Conservation (phyloP, 2,113 vertebrate species). For the Marcusenius ussheri region DNA sequence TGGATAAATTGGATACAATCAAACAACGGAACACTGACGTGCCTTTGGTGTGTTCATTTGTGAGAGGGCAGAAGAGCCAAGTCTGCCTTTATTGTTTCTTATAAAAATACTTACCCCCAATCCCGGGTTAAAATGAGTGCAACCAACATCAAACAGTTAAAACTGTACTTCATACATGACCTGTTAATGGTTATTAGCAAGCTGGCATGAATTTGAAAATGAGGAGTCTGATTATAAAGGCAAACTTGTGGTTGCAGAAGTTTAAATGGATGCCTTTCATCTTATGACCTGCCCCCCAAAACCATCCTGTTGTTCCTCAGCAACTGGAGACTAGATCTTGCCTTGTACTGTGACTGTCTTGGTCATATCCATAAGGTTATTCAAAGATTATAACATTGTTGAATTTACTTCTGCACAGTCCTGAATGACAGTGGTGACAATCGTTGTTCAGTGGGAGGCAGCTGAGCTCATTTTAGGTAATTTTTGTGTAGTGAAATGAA, state of each 20-base stretch:
- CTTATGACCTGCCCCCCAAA: neutral
- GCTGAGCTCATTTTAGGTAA: neutral
- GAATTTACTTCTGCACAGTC: neutral
- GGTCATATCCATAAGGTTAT: neutral
- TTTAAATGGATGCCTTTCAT: neutral
- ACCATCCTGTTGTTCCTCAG: neutral
- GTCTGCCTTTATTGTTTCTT: neutral
- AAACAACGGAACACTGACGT: neutral
- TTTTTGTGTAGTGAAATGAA: neutral
- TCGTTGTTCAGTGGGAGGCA: neutral
- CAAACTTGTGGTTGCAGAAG: neutral
- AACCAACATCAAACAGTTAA: neutral
- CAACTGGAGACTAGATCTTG: neutral
- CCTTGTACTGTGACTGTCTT: neutral
- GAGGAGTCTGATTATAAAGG: neutral
- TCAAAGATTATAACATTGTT: neutral
- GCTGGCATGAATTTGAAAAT: neutral
- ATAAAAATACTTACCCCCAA: neutral
- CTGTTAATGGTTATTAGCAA: neutral
- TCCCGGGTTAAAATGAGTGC: neutral
- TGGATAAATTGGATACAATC: neutral
- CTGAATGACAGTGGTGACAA: neutral
- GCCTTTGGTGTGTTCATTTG: neutral
- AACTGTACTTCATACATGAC: neutral
- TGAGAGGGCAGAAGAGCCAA: neutral